Evolutionary conservation across 2,888 invertebrate species (phyloP).

Genomic region (Limnephilus marmoratus): DNA sequence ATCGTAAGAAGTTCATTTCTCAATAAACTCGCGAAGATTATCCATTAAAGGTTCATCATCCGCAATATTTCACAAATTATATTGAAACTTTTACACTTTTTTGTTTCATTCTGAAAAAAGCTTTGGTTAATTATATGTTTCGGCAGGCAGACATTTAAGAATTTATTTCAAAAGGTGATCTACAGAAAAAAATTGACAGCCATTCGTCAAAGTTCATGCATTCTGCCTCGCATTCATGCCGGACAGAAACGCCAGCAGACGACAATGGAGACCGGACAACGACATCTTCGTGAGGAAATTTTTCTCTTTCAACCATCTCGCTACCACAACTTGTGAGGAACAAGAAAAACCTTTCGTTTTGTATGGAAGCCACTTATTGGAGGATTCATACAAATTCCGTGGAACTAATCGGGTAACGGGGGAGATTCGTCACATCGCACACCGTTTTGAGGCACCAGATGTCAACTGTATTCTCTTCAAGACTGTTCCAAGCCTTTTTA

Average conservation of each 20-base stretch:
- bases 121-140: not conserved
- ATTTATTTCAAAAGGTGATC: not conserved
- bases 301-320: conserved; percentile 32
- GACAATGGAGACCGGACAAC: conserved; percentile 47
- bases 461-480: conserved; percentile 10
- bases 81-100: no score
- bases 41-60: no score
- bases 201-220: conserved; percentile 45
- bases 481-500: conserved; percentile 15
- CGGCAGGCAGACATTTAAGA: not conserved
- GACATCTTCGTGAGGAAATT: conserved; percentile 42
- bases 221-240: conserved; percentile 45
- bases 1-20: no score
- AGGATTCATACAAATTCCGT: conserved; percentile 30
- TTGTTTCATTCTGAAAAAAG: no score
- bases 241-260: conserved; percentile 24
- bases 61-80: no score
- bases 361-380: conserved; percentile 37
- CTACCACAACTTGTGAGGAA: conserved; percentile 14
- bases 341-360: conserved; percentile 16
- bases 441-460: conserved; percentile 43
- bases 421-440: conserved; percentile 59
- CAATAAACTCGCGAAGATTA: no score
- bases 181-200: not conserved
- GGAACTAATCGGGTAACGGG: conserved; percentile 64